Evolutionary conservation across 2,888 invertebrate species (phyloP).

Genomic region (Antheraea assamensis): DNA sequence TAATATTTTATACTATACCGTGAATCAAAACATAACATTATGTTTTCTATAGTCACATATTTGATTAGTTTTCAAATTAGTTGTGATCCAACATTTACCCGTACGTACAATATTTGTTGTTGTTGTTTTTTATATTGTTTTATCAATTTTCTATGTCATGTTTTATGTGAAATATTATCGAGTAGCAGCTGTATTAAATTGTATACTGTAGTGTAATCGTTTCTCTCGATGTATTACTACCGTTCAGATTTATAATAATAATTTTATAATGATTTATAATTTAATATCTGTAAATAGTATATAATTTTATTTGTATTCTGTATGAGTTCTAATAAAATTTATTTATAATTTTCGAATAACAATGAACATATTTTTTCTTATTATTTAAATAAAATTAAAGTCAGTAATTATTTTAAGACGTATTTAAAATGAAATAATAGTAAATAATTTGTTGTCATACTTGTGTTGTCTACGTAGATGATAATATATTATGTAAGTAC

Average conservation of each 20-base stretch:
- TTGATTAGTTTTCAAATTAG: constrained; percentile 4
- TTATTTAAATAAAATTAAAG: constrained; percentile 3
- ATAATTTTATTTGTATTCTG: neutral
- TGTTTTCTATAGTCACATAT: no score
- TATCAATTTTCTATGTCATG: constrained; percentile 11
- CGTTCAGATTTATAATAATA: neutral
- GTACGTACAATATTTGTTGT: constrained; percentile 21
- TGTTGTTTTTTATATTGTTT: neutral
- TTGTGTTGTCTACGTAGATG: constrained; percentile 12
- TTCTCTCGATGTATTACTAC: neutral
- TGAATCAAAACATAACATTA: neutral
- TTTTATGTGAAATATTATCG: constrained; percentile 16
- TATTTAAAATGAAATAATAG: neutral
- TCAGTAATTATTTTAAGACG: neutral
- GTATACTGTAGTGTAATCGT: constrained; percentile 1
- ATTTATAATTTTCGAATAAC: neutral
- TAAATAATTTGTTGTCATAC: neutral
- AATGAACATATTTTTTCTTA: neutral
- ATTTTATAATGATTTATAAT: neutral
- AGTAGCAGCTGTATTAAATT: constrained; percentile 32
- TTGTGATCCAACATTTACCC: constrained; percentile 15
- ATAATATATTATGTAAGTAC: constrained; percentile 47
- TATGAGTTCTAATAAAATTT: neutral
- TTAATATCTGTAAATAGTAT: neutral
- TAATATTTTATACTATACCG: neutral